A percentile compares a stretch with the other conserved stretches of the same genome.
phyloP scores from a whole-genome alignment of 2,797 vertebrate species.

The Hyperoplus lanceolatus region DNA sequence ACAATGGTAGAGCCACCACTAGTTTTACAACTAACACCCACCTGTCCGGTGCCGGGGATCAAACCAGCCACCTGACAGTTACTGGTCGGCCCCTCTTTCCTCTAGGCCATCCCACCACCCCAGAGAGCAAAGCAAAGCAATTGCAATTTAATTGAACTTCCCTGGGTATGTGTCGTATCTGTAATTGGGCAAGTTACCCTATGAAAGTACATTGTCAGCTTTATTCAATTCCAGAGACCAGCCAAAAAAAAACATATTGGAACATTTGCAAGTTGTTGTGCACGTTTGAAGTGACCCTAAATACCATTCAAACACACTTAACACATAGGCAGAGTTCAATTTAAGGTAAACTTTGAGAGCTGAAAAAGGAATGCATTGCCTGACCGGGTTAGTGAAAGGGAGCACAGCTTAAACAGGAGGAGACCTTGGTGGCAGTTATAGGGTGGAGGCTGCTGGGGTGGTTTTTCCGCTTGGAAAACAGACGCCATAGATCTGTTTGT shows the following conservation, averaged over 20 bases:
- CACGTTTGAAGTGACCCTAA: conserved; percentile 43
- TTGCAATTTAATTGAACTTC: conserved; percentile 20
- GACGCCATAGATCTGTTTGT: conserved; percentile 82
- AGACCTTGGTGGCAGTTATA: conserved; percentile 37
- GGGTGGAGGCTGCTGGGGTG: conserved; percentile 35
- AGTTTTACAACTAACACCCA: too few relatives aligned
- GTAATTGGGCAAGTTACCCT: conserved; percentile 17
- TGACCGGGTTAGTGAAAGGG: conserved; percentile 47
- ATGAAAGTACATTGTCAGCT: conserved; percentile 21
- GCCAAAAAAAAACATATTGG: conserved; percentile 7
- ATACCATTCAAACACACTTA: conserved; percentile 53
- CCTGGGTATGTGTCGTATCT: background rate
- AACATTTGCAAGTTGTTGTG: conserved; percentile 6
- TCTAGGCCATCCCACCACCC: too few relatives aligned
- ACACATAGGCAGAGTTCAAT: conserved; percentile 52
- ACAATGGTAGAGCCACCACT: too few relatives aligned
- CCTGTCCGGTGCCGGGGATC: too few relatives aligned
- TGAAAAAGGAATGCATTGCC: conserved; percentile 36
- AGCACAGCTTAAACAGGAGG: conserved; percentile 51
- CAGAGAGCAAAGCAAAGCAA: too few relatives aligned
- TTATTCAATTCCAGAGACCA: conserved; percentile 39
- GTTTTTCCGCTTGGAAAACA: conserved; percentile 59
- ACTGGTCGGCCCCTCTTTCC: too few relatives aligned
- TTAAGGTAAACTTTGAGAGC: conserved; percentile 56
- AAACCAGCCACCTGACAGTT: too few relatives aligned